Evolutionary conservation across 1,140 invertebrate species (phyloP), one percentile per base, ranked within the genome.

Genomic region (Oncopodura yosiiana): DNA sequence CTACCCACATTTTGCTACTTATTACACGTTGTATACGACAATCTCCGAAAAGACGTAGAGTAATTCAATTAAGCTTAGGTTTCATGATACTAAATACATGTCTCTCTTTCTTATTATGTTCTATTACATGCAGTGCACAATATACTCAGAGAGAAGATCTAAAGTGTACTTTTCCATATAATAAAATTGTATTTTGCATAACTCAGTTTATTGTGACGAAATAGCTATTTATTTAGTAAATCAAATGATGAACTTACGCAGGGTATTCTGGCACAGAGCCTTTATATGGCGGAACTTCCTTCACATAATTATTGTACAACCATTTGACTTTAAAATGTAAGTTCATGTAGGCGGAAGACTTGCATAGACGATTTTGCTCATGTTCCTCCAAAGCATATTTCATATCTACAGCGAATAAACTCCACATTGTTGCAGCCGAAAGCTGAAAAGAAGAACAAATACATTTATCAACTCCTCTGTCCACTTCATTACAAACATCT

Each of bases 281-380:
- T 67, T 96, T 97, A 70, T 94, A 95, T 9, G 91, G 89, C 60
- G 94, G 93, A 56, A 98, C 86, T 68, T 98, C 93, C 68, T 87
- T 89, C n/a, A 99, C 92, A 73, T 97, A 99, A 69, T 96, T 95
- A 62, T 89, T 93, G 71, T 99, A 93, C 46, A 99, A 76, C 88
- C 94, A 96, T 78, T 99, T 99, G 11, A 97, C 90, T 77, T 92
- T 92, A 75, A 99, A 99, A 73, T 99, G 95, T 8, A 99, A 77
- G 73, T 99, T 99, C 92, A 99, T 99, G 70, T 98, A 99, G 43
- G 90, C 91, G 34, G 94, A 94, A 66, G 92, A 96, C 74, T 94
- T 96, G 78, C 94, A 97, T 2, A 90, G 76, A 49, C 93, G 77
- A 68, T 91, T 87, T 66, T 92, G 86, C 71, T 97, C 94, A 69